These are phyloP conservation scores for Ceratoteleas bidentatus DNA, from an alignment of 1,140 invertebrate species.

Conservation along the genomic window DNA sequence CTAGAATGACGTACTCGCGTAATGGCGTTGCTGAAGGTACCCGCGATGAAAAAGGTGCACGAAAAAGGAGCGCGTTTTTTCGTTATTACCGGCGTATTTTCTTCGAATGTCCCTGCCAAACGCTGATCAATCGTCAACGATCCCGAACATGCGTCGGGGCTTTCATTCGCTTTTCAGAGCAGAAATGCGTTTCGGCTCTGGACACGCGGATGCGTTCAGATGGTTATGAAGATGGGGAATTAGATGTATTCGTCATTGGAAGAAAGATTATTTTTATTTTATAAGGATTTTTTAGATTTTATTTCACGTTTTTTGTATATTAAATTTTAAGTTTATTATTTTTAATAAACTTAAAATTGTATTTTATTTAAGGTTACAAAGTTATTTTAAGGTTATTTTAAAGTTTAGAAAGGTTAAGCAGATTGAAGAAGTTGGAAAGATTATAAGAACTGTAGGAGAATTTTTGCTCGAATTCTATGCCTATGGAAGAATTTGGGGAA, in stretches of 20 bases:
- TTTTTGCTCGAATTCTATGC: no score
- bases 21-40: conserved; percentile 47
- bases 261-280: conserved; percentile 2
- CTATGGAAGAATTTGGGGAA: not conserved
- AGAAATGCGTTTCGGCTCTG: conserved; percentile 12
- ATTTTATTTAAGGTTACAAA: not conserved
- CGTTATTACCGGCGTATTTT: conserved; percentile 21
- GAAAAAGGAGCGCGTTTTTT: conserved; percentile 22
- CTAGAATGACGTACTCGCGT: conserved; percentile 58
- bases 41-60: conserved; percentile 45
- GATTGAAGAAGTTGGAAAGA: no score
- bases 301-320: not conserved
- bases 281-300: not conserved
- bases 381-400: not conserved
- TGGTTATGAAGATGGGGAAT: not conserved
- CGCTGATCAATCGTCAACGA: conserved; percentile 22
- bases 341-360: conserved; percentile 1
- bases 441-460: no score
- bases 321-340: not conserved
- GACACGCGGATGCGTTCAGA: not conserved
- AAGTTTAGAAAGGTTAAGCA: no score
- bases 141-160: conserved; percentile 13
- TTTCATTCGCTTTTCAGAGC: conserved; percentile 35
- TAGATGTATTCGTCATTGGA: no score
- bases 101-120: conserved; percentile 20